Base-by-base conservation (phyloP, 2,888 invertebrate genomes). In the Lasioglossum lativentre region DNA sequence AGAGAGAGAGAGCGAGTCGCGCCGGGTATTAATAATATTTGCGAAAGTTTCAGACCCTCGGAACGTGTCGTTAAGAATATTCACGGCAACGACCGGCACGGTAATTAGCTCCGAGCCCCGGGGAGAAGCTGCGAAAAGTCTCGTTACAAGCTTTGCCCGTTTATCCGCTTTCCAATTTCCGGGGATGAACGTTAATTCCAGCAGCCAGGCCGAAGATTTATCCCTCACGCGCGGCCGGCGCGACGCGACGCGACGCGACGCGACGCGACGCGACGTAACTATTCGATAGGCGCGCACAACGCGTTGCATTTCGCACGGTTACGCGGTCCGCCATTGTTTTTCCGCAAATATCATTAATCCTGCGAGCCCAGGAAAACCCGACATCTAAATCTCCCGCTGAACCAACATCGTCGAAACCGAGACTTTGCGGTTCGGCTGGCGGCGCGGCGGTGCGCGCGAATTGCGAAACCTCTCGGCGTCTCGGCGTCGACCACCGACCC, bases 1-100 rank as follows among this genome's bases (percentile, higher is more conserved):
- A 12, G 14, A 6, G 52, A 23, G 6, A 23, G 27, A 2, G 59
- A 16, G 30, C n/a, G 27, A 59, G 59, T 27, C 59, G 14, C 59
- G 14, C 16, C 30, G 63, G n/a, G 45, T 71, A 88, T 88, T 85
- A 80, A 77, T 77, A 71, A 74, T 80, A 84, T 86, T 79, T 80
- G 75, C 63, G 70, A 68, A 75, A 84, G 63, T 78, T 80, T 59
- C 68, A 59, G 71, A 73, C 34, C 70, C 63, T 45, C 42, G 76
- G 45, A 79, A 77, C 52, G 56, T 79, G 59, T 78, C 71, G 63
- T 47, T 10, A 59, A 34, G 70, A 75, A 68, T 73, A 68, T 59
- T 59, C 75, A n/a, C 47, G 72, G 78, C 40, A 56, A 70, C 83
- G 47, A 75, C 63, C 40, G 42, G 59, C 34, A 52, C 75, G 56